A percentile compares a stretch with the other conserved stretches of the same genome.
Evolutionary conservation across 2,888 invertebrate genomes (phyloP).

Genomic region (Syrista parreyssii): DNA sequence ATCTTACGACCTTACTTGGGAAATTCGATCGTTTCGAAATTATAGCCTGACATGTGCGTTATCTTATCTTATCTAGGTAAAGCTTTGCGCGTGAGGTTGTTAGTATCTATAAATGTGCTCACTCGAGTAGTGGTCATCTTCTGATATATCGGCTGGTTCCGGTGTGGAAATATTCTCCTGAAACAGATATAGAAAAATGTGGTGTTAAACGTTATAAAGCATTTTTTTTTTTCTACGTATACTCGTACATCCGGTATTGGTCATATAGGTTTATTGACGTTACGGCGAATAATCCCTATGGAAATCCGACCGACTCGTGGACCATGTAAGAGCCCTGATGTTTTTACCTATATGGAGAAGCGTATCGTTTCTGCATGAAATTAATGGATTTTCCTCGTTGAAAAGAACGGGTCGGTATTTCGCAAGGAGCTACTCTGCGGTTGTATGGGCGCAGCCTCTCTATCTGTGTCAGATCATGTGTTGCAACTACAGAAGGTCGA

Average conservation of each 20-base stretch:
- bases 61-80: neutral
- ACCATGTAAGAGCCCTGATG: neutral
- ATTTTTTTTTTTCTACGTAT: neutral
- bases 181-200: conserved; percentile 62
- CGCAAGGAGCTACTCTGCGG: conserved; percentile 11
- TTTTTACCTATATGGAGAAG: neutral
- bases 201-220: neutral
- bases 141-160: conserved; percentile 76
- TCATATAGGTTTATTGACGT: neutral
- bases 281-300: neutral
- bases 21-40: neutral
- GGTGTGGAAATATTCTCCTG: conserved; percentile 79
- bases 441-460: conserved; percentile 43
- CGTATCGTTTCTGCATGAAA: conserved; percentile 36
- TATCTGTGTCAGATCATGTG: conserved; percentile 63
- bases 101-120: conserved; percentile 56
- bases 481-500: conserved; percentile 66
- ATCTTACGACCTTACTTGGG: neutral
- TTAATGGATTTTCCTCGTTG: conserved; percentile 47
- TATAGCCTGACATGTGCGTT: neutral
- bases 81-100: neutral
- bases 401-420: conserved; percentile 31
- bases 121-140: conserved; percentile 80
- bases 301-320: neutral
- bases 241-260: neutral